phyloP scores from a whole-genome alignment of 2,113 vertebrate species.

The Saguinus midas region DNA sequence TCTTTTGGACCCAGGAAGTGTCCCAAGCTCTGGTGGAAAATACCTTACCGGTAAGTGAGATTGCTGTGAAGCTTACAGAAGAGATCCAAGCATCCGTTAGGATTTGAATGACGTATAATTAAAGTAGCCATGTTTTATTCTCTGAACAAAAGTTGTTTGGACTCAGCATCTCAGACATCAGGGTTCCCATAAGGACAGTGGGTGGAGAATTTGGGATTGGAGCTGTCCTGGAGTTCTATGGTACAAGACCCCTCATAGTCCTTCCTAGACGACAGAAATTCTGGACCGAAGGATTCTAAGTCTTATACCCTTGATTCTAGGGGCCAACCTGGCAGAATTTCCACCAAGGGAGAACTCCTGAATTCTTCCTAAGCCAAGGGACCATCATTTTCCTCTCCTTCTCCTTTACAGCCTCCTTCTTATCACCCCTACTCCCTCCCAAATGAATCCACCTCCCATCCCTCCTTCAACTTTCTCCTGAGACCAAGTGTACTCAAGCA shows the following conservation, averaged over 20 bases:
- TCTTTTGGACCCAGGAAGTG: constrained; percentile 95
- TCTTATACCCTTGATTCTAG: background rate
- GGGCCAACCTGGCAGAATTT: background rate
- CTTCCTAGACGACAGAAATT: background rate
- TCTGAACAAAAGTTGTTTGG: background rate
- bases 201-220: background rate
- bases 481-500: background rate
- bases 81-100: background rate
- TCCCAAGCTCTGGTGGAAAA: constrained; percentile 88
- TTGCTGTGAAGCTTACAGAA: background rate
- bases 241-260: background rate
- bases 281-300: background rate
- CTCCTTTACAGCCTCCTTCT: background rate
- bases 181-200: background rate
- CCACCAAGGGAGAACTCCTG: background rate
- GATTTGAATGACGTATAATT: background rate
- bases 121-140: background rate
- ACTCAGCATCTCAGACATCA: background rate
- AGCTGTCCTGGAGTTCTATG: background rate
- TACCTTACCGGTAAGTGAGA: constrained; percentile 85
- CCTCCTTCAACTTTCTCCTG: background rate
- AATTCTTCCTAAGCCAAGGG: background rate
- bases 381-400: background rate
- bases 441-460: background rate
- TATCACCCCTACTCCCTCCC: background rate